Base-by-base conservation (phyloP, 2,797 vertebrate genomes). In the Coracias cyanogaster region DNA sequence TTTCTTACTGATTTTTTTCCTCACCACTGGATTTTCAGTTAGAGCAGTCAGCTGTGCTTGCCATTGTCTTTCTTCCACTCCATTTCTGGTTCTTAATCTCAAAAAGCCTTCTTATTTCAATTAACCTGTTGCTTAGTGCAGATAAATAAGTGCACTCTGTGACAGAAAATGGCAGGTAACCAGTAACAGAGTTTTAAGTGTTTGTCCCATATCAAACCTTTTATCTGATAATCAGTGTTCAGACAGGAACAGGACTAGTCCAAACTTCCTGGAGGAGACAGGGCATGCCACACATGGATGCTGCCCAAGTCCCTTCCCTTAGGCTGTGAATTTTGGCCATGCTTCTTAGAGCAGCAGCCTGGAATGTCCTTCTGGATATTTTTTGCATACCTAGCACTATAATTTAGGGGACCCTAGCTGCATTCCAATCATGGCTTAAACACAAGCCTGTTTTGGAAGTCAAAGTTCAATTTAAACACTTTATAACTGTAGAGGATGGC, bases 231-330 rank as follows among this genome's bases (percentile, higher is more conserved):
- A 58, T 6, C 25, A 45, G 11, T 13, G 15, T 57, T 72, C 60
- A 31, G 35, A 60, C 2, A 33, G 54, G 51, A 71, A 35, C 1
- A 2, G 31, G 19, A 11, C 5, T 31, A 41, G 17, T 58, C 15
- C 31, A 13, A 86, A 43, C 25, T 81, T 18, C 10, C 14, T 29
- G 22, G 5, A 11, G 31, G 12, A 74, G n/a, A 19, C 28, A 31
- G 15, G 28, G 9, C 14, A 22, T 2, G 2, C 35, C 21, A 16
- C 10, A 72, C 20, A 15, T 0, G 6, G 26, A 12, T 5, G 8
- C n/a, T 84, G 28, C 28, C 54, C 0, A 0, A 15, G 26, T 43
- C 14, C 15, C 28, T 72, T 91, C 51, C 33, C 43, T 26, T 2
- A 17, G 17, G 26, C 64, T 82, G 33, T 72, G 39, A 77, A 48